Evolutionary conservation across 2,113 vertebrate species (phyloP).

Genomic region (Emydura subglobosa): DNA sequence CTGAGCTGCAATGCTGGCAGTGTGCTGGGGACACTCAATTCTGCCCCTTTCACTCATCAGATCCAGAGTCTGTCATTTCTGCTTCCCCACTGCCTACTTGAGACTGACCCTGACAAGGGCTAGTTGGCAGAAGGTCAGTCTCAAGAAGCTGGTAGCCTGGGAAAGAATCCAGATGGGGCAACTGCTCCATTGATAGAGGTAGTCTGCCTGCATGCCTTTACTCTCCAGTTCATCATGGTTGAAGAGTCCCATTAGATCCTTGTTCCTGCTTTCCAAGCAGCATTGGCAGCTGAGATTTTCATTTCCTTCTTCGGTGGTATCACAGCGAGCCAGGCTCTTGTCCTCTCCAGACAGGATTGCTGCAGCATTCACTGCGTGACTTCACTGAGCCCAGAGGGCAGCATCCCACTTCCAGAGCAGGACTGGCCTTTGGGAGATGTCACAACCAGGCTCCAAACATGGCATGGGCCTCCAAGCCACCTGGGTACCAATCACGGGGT

Average conservation of each 20-base stretch:
- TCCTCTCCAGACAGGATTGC: not conserved
- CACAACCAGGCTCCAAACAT: too few species aligned
- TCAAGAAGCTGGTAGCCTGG: not conserved
- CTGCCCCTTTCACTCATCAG: not conserved
- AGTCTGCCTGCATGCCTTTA: not conserved
- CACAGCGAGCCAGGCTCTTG: not conserved
- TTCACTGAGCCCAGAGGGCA: not conserved
- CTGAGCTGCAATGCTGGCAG: not conserved
- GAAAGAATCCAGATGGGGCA: not conserved
- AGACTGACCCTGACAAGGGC: not conserved
- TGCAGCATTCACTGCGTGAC: not conserved
- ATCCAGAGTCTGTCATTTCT: not conserved
- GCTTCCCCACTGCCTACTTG: not conserved
- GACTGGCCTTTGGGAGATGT: not conserved
- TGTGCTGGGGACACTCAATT: not conserved
- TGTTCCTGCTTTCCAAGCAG: not conserved
- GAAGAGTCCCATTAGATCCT: not conserved
- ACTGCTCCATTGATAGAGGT: not conserved
- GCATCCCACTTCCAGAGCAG: not conserved
- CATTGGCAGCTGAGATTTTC: not conserved
- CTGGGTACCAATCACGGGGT: not conserved
- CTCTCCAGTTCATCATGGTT: rapidly evolving
- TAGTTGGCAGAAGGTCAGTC: not conserved
- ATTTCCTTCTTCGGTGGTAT: not conserved
- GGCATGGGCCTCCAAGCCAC: not conserved